phyloP scores from a whole-genome alignment of 2,888 invertebrate species.

The Harpalus rufipes region DNA sequence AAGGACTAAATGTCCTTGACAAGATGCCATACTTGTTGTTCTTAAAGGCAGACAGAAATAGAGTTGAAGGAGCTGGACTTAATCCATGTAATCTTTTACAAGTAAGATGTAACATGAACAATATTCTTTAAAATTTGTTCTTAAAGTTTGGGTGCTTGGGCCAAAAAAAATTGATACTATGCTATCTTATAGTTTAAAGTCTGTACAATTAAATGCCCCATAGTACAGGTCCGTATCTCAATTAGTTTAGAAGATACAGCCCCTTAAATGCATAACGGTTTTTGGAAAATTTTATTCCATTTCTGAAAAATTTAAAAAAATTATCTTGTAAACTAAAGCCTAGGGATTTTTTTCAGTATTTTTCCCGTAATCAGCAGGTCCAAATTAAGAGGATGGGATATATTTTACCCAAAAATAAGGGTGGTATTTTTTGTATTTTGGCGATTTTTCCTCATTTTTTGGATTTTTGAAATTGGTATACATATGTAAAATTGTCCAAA shows the following conservation, averaged over 20 bases:
- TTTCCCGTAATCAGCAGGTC: neutral
- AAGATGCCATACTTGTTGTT: conserved; percentile 80
- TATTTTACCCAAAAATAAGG: neutral
- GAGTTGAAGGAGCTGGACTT: conserved; percentile 77
- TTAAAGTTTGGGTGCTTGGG: no score
- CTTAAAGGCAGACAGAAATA: conserved; percentile 81
- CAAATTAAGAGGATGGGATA: neutral
- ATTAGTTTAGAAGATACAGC: no score
- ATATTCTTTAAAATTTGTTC: no score
- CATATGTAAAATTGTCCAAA: no score
- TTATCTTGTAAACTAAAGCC: neutral
- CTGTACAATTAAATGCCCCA: no score
- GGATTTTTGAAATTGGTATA: no score
- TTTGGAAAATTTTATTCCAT: neutral
- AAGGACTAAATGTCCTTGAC: conserved; percentile 78
- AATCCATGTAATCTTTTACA: conserved; percentile 81
- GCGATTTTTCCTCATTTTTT: no score
- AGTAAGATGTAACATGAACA: conserved; percentile 72
- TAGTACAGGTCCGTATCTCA: no score
- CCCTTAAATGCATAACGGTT: neutral
- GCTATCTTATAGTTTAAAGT: no score
- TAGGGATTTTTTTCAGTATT: neutral
- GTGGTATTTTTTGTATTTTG: neutral
- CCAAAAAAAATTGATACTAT: no score
- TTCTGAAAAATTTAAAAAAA: neutral